Evolutionary conservation across 2,888 invertebrate genomes (phyloP).

Genomic region (Lacanobia wlatinum): DNA sequence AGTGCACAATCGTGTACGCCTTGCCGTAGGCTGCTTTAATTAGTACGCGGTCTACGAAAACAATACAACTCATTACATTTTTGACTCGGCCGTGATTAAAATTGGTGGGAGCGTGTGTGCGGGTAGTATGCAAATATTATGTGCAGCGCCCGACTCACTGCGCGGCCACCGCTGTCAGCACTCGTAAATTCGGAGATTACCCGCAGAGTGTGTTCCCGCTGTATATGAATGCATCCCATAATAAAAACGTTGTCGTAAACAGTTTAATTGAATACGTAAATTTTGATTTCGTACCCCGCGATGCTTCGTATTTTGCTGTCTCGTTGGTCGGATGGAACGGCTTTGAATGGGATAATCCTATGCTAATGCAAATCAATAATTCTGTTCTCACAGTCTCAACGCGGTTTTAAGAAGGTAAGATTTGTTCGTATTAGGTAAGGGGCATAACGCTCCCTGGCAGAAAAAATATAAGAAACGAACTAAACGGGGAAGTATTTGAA

Average conservation of each 20-base stretch:
- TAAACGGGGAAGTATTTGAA: constrained; percentile 8
- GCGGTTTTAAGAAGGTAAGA: constrained; percentile 5
- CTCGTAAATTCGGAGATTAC: constrained; percentile 68
- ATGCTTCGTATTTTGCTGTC: constrained; percentile 23
- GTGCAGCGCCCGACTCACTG: constrained; percentile 47
- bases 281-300: constrained; percentile 34
- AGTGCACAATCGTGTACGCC: constrained; percentile 44
- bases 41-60: constrained; percentile 55
- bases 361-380: constrained; percentile 41
- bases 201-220: constrained; percentile 58
- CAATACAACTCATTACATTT: constrained; percentile 60
- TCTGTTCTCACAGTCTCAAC: constrained; percentile 18
- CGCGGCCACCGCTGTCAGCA: constrained; percentile 52
- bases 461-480: constrained; percentile 12
- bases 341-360: constrained; percentile 27
- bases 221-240: constrained; percentile 55
- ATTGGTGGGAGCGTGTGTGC: constrained; percentile 48
- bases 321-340: constrained; percentile 17
- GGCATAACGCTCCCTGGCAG: background rate
- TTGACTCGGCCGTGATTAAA: constrained; percentile 63
- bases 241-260: constrained; percentile 60
- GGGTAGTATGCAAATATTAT: constrained; percentile 64
- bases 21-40: constrained; percentile 56
- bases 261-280: constrained; percentile 61
- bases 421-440: constrained; percentile 18